Percentiles rank a stretch among this genome's conserved stretches.
Conservation (phyloP, 2,888 invertebrate genomes). For the Ornithoptera priamus region DNA sequence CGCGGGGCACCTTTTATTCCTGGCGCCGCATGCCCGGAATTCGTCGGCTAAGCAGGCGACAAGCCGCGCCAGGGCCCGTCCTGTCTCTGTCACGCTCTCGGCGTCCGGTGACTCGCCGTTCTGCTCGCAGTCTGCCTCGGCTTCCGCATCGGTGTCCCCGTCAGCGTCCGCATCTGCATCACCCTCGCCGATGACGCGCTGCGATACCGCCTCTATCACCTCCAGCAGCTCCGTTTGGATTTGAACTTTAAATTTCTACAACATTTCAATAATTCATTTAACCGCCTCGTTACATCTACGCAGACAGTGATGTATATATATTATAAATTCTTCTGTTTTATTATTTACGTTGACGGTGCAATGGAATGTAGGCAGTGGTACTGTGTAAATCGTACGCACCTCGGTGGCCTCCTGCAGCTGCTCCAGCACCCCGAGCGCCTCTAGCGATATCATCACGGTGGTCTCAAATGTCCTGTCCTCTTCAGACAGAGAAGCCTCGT, state of each 20-base stretch:
- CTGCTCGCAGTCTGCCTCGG: slow-evolving; percentile 53
- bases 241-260: slow-evolving; percentile 87
- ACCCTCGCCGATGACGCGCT: slow-evolving; percentile 84
- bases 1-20: slow-evolving; percentile 57
- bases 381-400: slow-evolving; percentile 56
- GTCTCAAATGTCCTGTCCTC: slow-evolving; percentile 72
- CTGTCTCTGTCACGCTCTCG: slow-evolving; percentile 57
- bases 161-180: slow-evolving; percentile 60
- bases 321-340: too few relatives aligned
- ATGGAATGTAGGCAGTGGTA: background rate
- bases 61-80: slow-evolving; percentile 60
- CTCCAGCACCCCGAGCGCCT: slow-evolving; percentile 90
- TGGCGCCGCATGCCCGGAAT: slow-evolving; percentile 61
- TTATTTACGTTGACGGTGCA: too few relatives aligned
- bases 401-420: slow-evolving; percentile 93
- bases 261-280: slow-evolving; percentile 23
- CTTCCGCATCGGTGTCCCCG: slow-evolving; percentile 48
- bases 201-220: slow-evolving; percentile 89
- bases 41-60: slow-evolving; percentile 61
- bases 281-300: too few relatives aligned
- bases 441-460: slow-evolving; percentile 87
- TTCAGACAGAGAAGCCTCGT: slow-evolving; percentile 65
- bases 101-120: slow-evolving; percentile 44
- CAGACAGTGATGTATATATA: too few relatives aligned
- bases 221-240: slow-evolving; percentile 90